phyloP scores from a whole-genome alignment of 1,140 invertebrate genomes.

The Dryas iulia region DNA sequence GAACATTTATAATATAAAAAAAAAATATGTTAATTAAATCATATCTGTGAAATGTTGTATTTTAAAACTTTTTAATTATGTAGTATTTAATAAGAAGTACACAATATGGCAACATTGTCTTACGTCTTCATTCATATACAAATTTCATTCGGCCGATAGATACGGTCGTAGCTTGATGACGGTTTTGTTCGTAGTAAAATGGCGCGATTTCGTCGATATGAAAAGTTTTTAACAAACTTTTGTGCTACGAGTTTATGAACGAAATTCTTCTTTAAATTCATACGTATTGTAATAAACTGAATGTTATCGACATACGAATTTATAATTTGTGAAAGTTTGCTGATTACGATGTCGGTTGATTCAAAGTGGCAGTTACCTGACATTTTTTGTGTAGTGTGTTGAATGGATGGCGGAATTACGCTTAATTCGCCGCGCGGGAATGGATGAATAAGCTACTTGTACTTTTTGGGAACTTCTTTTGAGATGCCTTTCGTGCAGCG shows the following conservation, averaged over 20 bases:
- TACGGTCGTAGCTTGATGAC: slow-evolving; percentile 33
- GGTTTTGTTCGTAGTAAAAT: slow-evolving; percentile 39
- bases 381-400: slow-evolving; percentile 78
- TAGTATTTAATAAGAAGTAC: not conserved
- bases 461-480: slow-evolving; percentile 51
- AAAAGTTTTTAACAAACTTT: slow-evolving; percentile 74
- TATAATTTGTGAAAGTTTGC: slow-evolving; percentile 58
- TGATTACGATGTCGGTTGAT: slow-evolving; percentile 77
- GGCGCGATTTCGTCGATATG: slow-evolving; percentile 69
- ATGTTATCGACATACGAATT: slow-evolving; percentile 36
- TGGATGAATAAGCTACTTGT: slow-evolving; percentile 66
- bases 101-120: slow-evolving; percentile 11
- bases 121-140: slow-evolving; percentile 16
- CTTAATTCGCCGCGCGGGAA: slow-evolving; percentile 69
- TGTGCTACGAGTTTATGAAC: slow-evolving; percentile 43
- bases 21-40: no score
- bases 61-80: no score
- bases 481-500: slow-evolving; percentile 88
- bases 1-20: no score
- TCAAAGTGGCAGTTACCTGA: slow-evolving; percentile 80
- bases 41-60: no score
- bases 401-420: slow-evolving; percentile 76
- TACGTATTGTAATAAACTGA: slow-evolving; percentile 17
- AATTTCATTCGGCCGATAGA: slow-evolving; percentile 60
- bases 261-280: slow-evolving; percentile 34